Base-by-base conservation (phyloP, 2,888 invertebrate species). In the Parnassius apollo region DNA sequence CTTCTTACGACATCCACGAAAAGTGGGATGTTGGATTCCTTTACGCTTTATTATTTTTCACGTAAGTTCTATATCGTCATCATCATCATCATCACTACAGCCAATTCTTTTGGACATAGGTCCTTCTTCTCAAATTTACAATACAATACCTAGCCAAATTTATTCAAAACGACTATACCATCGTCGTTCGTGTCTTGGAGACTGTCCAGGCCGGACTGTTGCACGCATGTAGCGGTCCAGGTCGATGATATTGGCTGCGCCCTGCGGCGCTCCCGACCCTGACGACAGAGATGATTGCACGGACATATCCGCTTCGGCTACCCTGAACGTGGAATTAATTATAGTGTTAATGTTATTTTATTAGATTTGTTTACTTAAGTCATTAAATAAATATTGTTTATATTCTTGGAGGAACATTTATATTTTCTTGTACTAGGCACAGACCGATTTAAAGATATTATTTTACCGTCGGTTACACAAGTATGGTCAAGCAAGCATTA, bases 221-320 rank as follows among this genome's bases (percentile, higher is more conserved):
- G 78, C 80, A 65, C 88, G 85, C 83, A 88, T 88, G 78, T 82
- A 88, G 59, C 79, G 82, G 75, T 89, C 89, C 56, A 89, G 76
- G 75, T 89, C 90, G 71, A 89, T 84, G 77, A 89, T 85, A 76
- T 88, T 86, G 8, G 72, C 69, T 25, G 72, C 67, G 46, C 62
- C 60, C 54, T 50, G 63, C 11, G 52, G 56, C 9, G 56, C 35
- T 12, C 68, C 66, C 51, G 66, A 70, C 54, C 64, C 65, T 44
- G 69, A 64, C 52, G 61, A 59, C 56, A 55, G 35, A 1, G 64
- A 57, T 18, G 64, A 59, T 35, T 62, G 65, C 46, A 61, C 67
- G 46, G 57, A 59, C 64, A 61, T 64, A 54, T 25, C 59, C 72
- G 62, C 74, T 73, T 63, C 76, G 69, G 59, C 42, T 58, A 49